Base-by-base conservation (phyloP, 2,797 vertebrate species). In the Trachurus trachurus region DNA sequence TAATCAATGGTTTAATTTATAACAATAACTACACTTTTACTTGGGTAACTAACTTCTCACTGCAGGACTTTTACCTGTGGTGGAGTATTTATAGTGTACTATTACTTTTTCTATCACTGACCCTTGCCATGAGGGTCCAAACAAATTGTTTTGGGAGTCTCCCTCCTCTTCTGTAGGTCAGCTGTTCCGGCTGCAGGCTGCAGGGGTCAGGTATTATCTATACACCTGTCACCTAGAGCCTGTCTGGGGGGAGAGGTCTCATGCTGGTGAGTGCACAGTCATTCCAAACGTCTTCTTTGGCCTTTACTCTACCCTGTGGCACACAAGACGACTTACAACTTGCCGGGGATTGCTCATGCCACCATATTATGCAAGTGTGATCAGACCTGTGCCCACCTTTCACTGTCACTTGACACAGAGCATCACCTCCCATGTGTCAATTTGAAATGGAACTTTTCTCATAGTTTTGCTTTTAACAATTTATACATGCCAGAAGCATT, bases 401-500 rank as follows among this genome's bases (percentile, higher is more conserved):
- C 56, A 54, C 5, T 45, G 49, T 47, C 39, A 15, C 52, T 61
- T 60, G 13, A 71, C 56, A 31, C 2, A 6, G 42, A 74, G 68
- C 40, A 3, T 11, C 58, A 31, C 68, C 16, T 44, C 71, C 16
- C n/a, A 54, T 26, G 12, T n/a, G 22, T 61, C 22, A 17, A 37
- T 22, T 53, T 53, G 12, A 39, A 47, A 64, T 44, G 17, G 6
- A 22, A 9, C 15, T 66, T 42, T 53, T 19, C 40, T 19, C 59
- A 57, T 54, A 52, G 47, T 70, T 83, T 74, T 54, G 11, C 44
- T 34, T 56, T 39, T n/a, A 80, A 65, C 34, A 22, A 47, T 73
- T 22, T 58, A 73, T 64, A 50, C 56, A 47, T 44, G 44, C 31
- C 76, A 78, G 45, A 77, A 40, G 58, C 64, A 12, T 59, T 77